phyloP scores from a whole-genome alignment of 2,888 invertebrate species.

The Ctena decussata region DNA sequence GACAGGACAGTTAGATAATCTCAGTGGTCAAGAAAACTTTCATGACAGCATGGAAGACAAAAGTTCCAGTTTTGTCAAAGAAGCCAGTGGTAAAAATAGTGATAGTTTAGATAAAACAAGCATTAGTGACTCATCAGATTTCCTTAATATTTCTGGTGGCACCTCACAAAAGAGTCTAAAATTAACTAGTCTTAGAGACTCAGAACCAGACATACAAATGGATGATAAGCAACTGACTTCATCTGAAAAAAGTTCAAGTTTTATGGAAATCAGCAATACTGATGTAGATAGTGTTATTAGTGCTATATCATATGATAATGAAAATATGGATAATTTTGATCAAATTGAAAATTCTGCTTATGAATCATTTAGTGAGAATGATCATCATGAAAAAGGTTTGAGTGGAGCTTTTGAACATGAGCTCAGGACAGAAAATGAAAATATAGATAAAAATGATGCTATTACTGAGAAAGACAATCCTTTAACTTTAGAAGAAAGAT shows the following conservation, averaged over 20 bases:
- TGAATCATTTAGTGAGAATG: background rate
- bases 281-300: background rate
- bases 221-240: background rate
- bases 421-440: background rate
- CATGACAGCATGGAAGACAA: background rate
- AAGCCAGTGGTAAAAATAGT: background rate
- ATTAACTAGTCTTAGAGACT: background rate
- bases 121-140: background rate
- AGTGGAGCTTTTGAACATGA: slow-evolving; percentile 18
- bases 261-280: background rate
- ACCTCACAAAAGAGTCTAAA: background rate
- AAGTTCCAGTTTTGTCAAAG: background rate
- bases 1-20: background rate
- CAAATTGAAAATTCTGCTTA: background rate
- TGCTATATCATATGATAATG: background rate
- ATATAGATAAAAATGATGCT: background rate
- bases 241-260: background rate
- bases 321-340: background rate
- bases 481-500: slow-evolving; percentile 56
- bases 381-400: background rate
- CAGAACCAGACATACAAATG: background rate
- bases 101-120: no score
- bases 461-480: background rate
- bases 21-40: background rate
- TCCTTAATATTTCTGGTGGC: background rate